Percentiles rank a stretch among this genome's conserved stretches.
These are phyloP conservation scores for Enteromius trimaculatus DNA, from an alignment of 2,797 vertebrate species.

Conservation along the genomic window DNA sequence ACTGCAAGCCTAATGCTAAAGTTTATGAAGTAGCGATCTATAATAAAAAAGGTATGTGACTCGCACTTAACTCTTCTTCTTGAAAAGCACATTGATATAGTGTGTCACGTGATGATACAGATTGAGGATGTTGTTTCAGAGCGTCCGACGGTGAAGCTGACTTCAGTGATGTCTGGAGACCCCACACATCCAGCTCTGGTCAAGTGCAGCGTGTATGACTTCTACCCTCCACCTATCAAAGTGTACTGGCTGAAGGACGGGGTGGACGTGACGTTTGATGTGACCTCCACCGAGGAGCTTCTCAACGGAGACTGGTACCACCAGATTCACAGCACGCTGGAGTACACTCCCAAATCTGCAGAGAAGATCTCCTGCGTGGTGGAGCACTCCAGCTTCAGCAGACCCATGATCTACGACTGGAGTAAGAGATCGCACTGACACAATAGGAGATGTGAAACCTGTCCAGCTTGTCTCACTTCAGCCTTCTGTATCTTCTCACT, in stretches of 20 bases:
- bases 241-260: conserved; percentile 67
- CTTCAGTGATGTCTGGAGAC: conserved; percentile 22
- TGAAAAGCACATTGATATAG: neutral
- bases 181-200: neutral
- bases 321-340: conserved; percentile 65
- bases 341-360: conserved; percentile 60
- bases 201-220: conserved; percentile 44
- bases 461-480: no score
- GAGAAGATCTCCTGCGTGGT: conserved; percentile 61
- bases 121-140: conserved; percentile 47
- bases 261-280: conserved; percentile 19
- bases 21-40: accelerated
- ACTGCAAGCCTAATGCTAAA: neutral
- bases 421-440: conserved; percentile 57
- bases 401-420: conserved; percentile 60
- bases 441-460: no score
- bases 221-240: conserved; percentile 45
- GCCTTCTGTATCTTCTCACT: no score
- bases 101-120: neutral
- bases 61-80: neutral
- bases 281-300: conserved; percentile 40
- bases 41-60: conserved; percentile 37
- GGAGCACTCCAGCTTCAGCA: conserved; percentile 1
- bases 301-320: conserved; percentile 73
- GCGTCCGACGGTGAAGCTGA: conserved; percentile 58